These are phyloP conservation scores for Drosophila sordidula DNA, from an alignment of 2,888 invertebrate species.

Conservation along the genomic window DNA sequence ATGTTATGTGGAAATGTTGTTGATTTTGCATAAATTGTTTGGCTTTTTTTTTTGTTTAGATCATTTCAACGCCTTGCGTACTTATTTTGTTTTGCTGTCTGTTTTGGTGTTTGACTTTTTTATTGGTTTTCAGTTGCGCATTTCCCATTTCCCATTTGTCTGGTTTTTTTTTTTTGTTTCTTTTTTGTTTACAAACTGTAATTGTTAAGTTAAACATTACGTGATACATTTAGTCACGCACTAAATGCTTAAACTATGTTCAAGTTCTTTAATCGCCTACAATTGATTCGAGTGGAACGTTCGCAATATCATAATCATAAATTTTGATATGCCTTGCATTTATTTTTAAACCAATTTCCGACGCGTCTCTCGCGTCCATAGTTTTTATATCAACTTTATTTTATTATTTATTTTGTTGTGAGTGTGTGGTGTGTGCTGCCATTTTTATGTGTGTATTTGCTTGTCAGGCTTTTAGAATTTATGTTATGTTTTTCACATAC, in stretches of 20 bases:
- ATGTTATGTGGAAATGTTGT: slow-evolving; percentile 45
- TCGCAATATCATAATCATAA: slow-evolving; percentile 65
- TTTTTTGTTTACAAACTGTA: slow-evolving; percentile 42
- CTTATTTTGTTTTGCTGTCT: slow-evolving; percentile 44
- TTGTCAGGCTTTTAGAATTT: slow-evolving; percentile 76
- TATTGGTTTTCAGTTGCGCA: slow-evolving; percentile 75
- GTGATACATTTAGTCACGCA: slow-evolving; percentile 35
- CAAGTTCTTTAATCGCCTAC: slow-evolving; percentile 42
- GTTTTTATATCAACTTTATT: slow-evolving; percentile 72
- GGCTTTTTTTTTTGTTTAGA: slow-evolving; percentile 48
- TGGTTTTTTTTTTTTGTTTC: slow-evolving; percentile 24
- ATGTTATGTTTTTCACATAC: slow-evolving; percentile 76
- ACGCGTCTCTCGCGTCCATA: slow-evolving; percentile 43
- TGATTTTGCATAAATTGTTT: slow-evolving; percentile 66
- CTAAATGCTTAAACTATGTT: slow-evolving; percentile 25
- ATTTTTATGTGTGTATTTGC: slow-evolving; percentile 64
- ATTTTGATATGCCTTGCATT: slow-evolving; percentile 66
- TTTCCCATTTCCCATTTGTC: slow-evolving; percentile 67
- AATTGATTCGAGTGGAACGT: slow-evolving; percentile 40
- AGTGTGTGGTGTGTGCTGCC: slow-evolving; percentile 30
- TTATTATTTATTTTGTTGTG: slow-evolving; percentile 43
- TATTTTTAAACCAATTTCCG: slow-evolving; percentile 76
- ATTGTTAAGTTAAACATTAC: slow-evolving; percentile 63
- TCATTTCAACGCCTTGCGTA: slow-evolving; percentile 32
- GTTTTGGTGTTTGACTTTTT: slow-evolving; percentile 64